Conservation (phyloP, 1,140 invertebrate species). For the Diuraphis noxia region DNA sequence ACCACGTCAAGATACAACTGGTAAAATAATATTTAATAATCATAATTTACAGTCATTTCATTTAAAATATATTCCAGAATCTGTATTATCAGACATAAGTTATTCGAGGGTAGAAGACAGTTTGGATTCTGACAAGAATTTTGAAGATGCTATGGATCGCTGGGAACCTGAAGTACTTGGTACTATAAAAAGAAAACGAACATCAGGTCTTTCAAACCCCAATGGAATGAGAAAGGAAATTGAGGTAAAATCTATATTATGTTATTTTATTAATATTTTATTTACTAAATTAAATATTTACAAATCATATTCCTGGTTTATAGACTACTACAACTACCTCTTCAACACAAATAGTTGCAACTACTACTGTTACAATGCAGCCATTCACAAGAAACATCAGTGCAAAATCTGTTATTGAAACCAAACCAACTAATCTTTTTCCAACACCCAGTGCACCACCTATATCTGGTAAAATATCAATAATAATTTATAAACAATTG, state of each 20-base stretch:
- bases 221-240: conserved; percentile 26
- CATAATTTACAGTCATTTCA: not conserved
- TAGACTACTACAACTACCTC: not conserved
- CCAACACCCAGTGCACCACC: conserved; percentile 43
- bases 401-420: conserved; percentile 46
- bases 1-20: conserved; percentile 40
- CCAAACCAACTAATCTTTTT: conserved; percentile 13
- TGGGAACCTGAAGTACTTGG: conserved; percentile 30
- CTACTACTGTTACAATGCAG: conserved; percentile 40
- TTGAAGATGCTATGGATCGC: conserved; percentile 20
- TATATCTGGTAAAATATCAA: conserved; percentile 24
- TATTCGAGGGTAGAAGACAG: conserved; percentile 41
- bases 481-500: not conserved
- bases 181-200: conserved; percentile 39
- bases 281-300: not conserved
- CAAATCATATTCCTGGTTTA: not conserved
- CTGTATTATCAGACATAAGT: conserved; percentile 42
- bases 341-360: conserved; percentile 9
- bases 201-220: not conserved
- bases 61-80: not conserved
- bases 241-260: not conserved
- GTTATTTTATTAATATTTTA: not conserved
- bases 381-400: conserved; percentile 1
- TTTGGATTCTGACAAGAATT: conserved; percentile 38
- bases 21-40: conserved; percentile 12